Evolutionary conservation across 2,797 vertebrate genomes (phyloP).

Genomic region (Lagodon rhomboides): DNA sequence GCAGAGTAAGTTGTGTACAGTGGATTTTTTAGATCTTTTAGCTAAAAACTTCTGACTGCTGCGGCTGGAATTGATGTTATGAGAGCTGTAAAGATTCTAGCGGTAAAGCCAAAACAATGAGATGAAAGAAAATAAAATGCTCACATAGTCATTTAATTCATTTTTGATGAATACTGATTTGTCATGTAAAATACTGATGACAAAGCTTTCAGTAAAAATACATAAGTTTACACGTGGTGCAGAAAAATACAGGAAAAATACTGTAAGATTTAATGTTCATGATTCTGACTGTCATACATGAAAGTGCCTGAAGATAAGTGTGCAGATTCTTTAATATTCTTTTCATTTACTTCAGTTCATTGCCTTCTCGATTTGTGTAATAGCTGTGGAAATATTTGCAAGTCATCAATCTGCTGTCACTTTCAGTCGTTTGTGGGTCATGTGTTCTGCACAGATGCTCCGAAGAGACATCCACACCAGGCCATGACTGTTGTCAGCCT

Average conservation of each 20-base stretch:
- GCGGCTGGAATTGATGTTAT: no score
- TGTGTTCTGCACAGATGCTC: background rate
- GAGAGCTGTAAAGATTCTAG: no score
- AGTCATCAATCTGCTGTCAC: conserved; percentile 5
- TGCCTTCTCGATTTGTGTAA: background rate
- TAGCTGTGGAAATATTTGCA: background rate
- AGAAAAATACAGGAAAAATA: background rate
- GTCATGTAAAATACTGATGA: no score
- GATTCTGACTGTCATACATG: background rate
- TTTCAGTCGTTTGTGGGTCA: background rate
- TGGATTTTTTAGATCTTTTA: background rate
- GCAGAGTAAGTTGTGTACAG: background rate
- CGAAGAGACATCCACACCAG: background rate
- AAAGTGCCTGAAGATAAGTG: background rate
- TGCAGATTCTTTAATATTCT: conserved; percentile 7
- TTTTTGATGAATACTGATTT: no score
- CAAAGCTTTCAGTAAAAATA: no score
- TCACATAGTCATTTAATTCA: no score
- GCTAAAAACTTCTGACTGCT: background rate
- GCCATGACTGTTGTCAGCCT: conserved; percentile 26
- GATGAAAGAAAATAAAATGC: no score
- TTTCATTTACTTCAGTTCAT: background rate
- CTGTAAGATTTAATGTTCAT: background rate
- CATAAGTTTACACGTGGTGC: background rate
- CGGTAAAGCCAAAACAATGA: no score